phyloP scores from a whole-genome alignment of 1,140 invertebrate genomes.

The Eriosoma lanigerum region DNA sequence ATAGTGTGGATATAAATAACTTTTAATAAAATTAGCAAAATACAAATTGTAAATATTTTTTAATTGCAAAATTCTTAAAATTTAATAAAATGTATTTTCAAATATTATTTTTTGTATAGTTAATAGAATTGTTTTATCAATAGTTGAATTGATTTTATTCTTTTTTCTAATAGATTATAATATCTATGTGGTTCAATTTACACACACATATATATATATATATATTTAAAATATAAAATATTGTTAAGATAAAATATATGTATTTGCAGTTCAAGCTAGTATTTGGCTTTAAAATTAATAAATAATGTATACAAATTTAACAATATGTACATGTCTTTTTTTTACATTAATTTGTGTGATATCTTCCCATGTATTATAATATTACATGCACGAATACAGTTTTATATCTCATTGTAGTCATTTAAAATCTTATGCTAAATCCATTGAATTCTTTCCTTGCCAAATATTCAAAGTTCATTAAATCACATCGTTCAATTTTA shows the following conservation, averaged over 20 bases:
- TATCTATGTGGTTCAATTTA: slow-evolving; percentile 31
- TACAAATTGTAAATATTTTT: slow-evolving; percentile 42
- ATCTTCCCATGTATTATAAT: neutral
- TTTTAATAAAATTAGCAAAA: neutral
- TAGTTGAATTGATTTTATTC: slow-evolving; percentile 29
- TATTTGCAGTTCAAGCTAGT: slow-evolving; percentile 14
- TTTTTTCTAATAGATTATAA: slow-evolving; percentile 45
- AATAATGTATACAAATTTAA: slow-evolving; percentile 42
- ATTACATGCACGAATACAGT: neutral
- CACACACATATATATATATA: neutral
- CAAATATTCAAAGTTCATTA: slow-evolving; percentile 78
- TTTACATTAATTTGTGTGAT: neutral
- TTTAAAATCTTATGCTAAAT: slow-evolving; percentile 81
- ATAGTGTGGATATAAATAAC: slow-evolving; percentile 19
- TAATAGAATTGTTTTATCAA: slow-evolving; percentile 27
- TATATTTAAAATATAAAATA: slow-evolving; percentile 23
- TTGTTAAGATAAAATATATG: slow-evolving; percentile 30
- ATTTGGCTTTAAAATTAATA: slow-evolving; percentile 45
- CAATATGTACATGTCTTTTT: slow-evolving; percentile 40
- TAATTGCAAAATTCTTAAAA: neutral
- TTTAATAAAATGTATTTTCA: slow-evolving; percentile 23
- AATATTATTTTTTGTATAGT: neutral
- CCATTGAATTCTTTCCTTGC: slow-evolving; percentile 75
- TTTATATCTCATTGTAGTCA: neutral
- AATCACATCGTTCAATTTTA: slow-evolving; percentile 78